Percentiles rank a stretch among this genome's conserved stretches.
Conservation (phyloP, 2,113 vertebrate genomes). For the Puma concolor region DNA sequence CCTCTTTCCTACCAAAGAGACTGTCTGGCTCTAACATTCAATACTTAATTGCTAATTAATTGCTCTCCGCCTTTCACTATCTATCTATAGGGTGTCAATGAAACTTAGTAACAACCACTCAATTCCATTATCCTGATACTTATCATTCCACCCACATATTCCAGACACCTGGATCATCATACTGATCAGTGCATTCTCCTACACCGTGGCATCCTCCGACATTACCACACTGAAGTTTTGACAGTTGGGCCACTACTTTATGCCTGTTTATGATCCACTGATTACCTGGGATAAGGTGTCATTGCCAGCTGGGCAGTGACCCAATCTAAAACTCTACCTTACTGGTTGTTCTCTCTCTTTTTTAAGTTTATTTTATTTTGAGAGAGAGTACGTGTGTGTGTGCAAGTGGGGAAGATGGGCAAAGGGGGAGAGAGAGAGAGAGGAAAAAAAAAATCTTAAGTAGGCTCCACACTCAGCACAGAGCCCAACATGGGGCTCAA, state of each 20-base stretch:
- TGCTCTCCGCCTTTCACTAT: not conserved
- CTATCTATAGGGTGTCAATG: not conserved
- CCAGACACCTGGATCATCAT: not conserved
- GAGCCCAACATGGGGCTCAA: no score
- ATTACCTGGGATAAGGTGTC: not conserved
- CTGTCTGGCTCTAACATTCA: constrained; percentile 4
- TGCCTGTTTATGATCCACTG: not conserved
- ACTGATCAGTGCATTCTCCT: not conserved
- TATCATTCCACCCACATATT: not conserved
- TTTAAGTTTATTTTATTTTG: no score
- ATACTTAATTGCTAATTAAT: not conserved
- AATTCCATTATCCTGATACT: not conserved
- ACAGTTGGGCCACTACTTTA: not conserved
- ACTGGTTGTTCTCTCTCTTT: not conserved
- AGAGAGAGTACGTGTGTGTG: no score
- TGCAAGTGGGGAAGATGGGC: no score
- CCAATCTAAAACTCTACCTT: not conserved
- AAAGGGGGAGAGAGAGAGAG: no score
- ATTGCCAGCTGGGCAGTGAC: not conserved
- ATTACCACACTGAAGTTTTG: not conserved
- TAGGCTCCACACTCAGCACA: no score
- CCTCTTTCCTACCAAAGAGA: not conserved
- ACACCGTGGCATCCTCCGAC: not conserved
- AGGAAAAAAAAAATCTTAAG: no score
- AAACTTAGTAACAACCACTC: not conserved